These are phyloP conservation scores for Perognathus longimembris DNA, from an alignment of 2,113 vertebrate species.

Conservation along the genomic window DNA sequence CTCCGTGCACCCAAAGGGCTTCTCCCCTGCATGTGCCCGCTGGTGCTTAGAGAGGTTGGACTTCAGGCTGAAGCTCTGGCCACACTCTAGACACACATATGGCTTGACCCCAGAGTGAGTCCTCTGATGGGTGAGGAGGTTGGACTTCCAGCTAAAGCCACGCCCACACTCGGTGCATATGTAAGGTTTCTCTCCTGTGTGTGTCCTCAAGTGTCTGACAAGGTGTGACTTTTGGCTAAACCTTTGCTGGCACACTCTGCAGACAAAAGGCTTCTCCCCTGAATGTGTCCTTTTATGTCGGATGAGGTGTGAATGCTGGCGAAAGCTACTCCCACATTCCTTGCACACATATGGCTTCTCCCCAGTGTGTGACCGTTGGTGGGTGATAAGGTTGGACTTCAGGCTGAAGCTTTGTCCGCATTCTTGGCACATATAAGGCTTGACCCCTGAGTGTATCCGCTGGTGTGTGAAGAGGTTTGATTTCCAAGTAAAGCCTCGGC, in stretches of 20 bases:
- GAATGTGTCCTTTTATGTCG: slow-evolving; percentile 17
- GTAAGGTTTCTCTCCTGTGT: slow-evolving; percentile 62
- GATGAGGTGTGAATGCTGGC: slow-evolving; percentile 36
- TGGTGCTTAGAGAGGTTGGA: neutral
- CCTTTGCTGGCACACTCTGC: slow-evolving; percentile 10
- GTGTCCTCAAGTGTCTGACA: slow-evolving; percentile 10
- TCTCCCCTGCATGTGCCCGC: slow-evolving; percentile 56
- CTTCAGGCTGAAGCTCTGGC: neutral
- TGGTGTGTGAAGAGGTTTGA: slow-evolving; percentile 31
- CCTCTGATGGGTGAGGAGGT: neutral
- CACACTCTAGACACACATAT: neutral
- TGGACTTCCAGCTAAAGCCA: slow-evolving; percentile 32
- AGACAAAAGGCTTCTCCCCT: slow-evolving; percentile 46
- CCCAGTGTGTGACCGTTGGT: slow-evolving; percentile 58
- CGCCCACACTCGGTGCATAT: slow-evolving; percentile 23
- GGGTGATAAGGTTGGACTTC: neutral
- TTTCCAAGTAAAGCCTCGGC: slow-evolving; percentile 58
- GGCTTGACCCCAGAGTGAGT: slow-evolving; percentile 43
- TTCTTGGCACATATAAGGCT: slow-evolving; percentile 47
- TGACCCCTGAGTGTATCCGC: slow-evolving; percentile 65
- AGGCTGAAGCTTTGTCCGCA: slow-evolving; percentile 27
- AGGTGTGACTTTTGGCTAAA: slow-evolving; percentile 23
- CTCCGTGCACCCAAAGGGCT: slow-evolving; percentile 36
- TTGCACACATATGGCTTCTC: slow-evolving; percentile 64
- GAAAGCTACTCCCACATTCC: slow-evolving; percentile 17